Evolutionary conservation across 1,140 invertebrate genomes (phyloP), one percentile per base, ranked within the genome.

Genomic region (Chrysomallon squamiferum): DNA sequence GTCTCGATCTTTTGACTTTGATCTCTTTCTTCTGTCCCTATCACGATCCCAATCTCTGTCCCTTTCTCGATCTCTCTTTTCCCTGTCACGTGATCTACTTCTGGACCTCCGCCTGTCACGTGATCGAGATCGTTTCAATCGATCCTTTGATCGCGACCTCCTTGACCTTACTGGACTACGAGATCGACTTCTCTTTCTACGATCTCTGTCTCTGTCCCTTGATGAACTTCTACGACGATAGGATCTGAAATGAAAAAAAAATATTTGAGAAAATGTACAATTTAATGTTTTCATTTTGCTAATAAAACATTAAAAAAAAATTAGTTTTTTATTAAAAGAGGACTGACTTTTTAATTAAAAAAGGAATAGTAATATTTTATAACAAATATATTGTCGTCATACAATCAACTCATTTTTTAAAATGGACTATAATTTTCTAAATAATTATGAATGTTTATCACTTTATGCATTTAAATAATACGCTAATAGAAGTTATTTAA

Each of bases 1-100:
- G 41, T 75, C 68, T 38, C 78, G 73, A 43, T 78, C 73, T 56
- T 77, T 75, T 49, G 78, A 82, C 35, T 74, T 57, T 49, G 75
- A 69, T 29, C 75, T 61, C 54, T 63, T 62, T 47, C 49, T 43
- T 62, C 75, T 77, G 4, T 79, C 72, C 52, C 73, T 69, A 27
- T 38, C 35, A 15, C 35, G 35, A 38, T 38, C 35, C 35, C 35
- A 38, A 15, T 38, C 35, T 38, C 35, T 38, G 6, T 38, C 35
- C 35, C 35, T 7, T 5, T 38, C 35, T 38, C 35, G 5, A 5
- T 38, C 68, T 49, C 67, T 73, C 45, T 73, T 71, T 32, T 82
- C 80, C 57, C 74, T 62, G 18, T 70, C 71, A 33, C 73, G 71
- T 30, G 78, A 80, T 25, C 74, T 66, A 61, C 69, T 76, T 50